A percentile compares a stretch with the other conserved stretches of the same genome.
phyloP scores from a whole-genome alignment of 2,888 invertebrate species.

The Dermolepida albohirtum region DNA sequence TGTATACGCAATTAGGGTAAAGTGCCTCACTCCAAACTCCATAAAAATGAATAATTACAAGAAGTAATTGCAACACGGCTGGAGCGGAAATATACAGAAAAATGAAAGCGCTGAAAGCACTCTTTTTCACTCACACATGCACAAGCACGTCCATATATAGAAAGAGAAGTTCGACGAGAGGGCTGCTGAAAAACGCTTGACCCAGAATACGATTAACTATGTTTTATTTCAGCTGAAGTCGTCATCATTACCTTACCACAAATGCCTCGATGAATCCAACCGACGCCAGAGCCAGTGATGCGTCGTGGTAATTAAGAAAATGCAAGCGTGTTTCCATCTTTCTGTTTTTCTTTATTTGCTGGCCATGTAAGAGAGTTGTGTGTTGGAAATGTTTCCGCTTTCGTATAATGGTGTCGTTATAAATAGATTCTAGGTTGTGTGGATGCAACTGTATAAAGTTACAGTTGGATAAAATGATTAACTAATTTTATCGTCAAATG shows the following conservation, averaged over 20 bases:
- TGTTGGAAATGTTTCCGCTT: too few species aligned
- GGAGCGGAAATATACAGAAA: not conserved
- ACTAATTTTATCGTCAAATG: too few species aligned
- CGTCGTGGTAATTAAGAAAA: too few species aligned
- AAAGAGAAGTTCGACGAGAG: not conserved
- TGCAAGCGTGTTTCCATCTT: too few species aligned
- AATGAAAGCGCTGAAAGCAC: conserved; percentile 2
- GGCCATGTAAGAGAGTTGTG: too few species aligned
- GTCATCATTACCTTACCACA: conserved; percentile 31
- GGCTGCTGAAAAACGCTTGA: conserved; percentile 28
- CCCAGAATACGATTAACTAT: conserved; percentile 25
- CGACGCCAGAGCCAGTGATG: too few species aligned
- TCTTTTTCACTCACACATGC: not conserved
- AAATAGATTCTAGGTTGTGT: too few species aligned
- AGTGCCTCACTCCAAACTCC: conserved; percentile 2
- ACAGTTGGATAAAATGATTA: too few species aligned
- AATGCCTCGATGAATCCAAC: conserved; percentile 13
- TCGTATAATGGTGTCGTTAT: too few species aligned
- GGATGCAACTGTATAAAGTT: too few species aligned
- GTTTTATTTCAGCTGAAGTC: conserved; percentile 31
- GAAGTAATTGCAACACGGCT: conserved; percentile 27
- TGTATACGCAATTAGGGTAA: conserved; percentile 31
- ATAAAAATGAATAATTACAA: conserved; percentile 39
- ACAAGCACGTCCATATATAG: not conserved
- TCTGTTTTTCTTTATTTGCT: too few species aligned